Evolutionary conservation across 1,140 invertebrate species (phyloP), one percentile per base, ranked within the genome.

Genomic region (Heliconius congener): DNA sequence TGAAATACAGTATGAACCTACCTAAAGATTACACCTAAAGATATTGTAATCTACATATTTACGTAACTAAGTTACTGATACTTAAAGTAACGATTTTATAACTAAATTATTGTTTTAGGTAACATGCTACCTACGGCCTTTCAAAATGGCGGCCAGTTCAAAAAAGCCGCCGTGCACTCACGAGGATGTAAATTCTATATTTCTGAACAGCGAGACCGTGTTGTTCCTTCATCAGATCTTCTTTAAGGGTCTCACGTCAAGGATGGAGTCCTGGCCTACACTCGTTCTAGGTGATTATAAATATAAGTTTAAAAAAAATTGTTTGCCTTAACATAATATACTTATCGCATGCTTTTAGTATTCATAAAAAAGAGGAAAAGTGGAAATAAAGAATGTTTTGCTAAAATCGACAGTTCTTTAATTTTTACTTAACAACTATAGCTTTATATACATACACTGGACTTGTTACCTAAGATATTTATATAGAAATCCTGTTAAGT

Each of bases 161-260:
- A 99, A 99, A 93, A 98, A 98, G 90, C 98, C 98, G 8, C 98
- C 98, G 0, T 98, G 98, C 88, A 97, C 97, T 3, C 98, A 99
- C 90, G 98, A 99, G 91, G 98, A 99, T 88, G 98, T 99, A 74
- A 99, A 98, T 93, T 99, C 98, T 50, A 99, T 99, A 84, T 99
- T 99, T 94, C 95, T 99, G 46, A 99, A 99, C 94, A 98, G 97
- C 87, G 98, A 99, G 94, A 99, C 98, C 0, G 96, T 99, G 71
- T 95, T 99, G 83, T 99, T 99, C 93, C 95, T 99, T 2, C 98
- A 99, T 95, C 98, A 99, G 93, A 99, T 99, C 81, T 99, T 99
- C 93, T 95, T 99, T 82, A 99, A 99, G 94, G 98, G 98, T n/a
- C 95, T 99, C 4, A 98, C 97, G 5, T 98, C 98, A 5, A 95